phyloP scores from a whole-genome alignment of 2,113 vertebrate genomes.

The Trichomycterus rosablanca region DNA sequence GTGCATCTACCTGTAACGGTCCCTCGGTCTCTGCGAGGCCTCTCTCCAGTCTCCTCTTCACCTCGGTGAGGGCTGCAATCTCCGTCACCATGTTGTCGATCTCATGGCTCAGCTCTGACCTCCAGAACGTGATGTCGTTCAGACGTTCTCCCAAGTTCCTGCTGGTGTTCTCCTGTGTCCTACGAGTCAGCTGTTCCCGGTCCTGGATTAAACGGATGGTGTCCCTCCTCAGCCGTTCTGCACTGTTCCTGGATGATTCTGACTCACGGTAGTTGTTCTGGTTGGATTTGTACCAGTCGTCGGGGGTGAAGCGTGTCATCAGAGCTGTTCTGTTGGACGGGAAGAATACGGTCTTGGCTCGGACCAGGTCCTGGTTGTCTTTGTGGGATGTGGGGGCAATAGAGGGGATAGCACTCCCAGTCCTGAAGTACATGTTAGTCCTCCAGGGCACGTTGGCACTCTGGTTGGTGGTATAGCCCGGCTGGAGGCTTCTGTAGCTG shows the following conservation, averaged over 20 bases:
- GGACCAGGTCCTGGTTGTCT: constrained; percentile 61
- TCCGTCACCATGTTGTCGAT: constrained; percentile 85
- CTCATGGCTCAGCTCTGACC: constrained; percentile 81
- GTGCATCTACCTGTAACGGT: constrained; percentile 77
- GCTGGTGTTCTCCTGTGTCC: constrained; percentile 74
- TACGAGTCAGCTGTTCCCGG: constrained; percentile 76
- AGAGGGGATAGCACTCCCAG: constrained; percentile 57
- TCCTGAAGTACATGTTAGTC: constrained; percentile 73
- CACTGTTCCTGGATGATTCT: constrained; percentile 71
- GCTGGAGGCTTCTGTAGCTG: constrained; percentile 72
- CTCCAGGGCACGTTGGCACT: constrained; percentile 75
- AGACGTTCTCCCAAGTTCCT: constrained; percentile 80
- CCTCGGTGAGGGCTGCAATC: constrained; percentile 73
- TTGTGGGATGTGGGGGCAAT: constrained; percentile 58
- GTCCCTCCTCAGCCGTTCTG: constrained; percentile 79
- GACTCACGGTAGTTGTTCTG: constrained; percentile 79
- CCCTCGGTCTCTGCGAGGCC: constrained; percentile 80
- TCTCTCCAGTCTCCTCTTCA: constrained; percentile 83
- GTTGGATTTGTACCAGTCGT: constrained; percentile 87
- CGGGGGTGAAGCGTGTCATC: constrained; percentile 75
- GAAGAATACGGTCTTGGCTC: constrained; percentile 72
- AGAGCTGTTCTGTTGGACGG: constrained; percentile 73
- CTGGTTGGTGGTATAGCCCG: constrained; percentile 60
- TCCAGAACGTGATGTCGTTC: constrained; percentile 88
- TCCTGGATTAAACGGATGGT: constrained; percentile 81